A percentile compares a stretch with the other conserved stretches of the same genome.
Conservation (phyloP, 2,888 invertebrate genomes). For the Oxystoma pomonae region DNA sequence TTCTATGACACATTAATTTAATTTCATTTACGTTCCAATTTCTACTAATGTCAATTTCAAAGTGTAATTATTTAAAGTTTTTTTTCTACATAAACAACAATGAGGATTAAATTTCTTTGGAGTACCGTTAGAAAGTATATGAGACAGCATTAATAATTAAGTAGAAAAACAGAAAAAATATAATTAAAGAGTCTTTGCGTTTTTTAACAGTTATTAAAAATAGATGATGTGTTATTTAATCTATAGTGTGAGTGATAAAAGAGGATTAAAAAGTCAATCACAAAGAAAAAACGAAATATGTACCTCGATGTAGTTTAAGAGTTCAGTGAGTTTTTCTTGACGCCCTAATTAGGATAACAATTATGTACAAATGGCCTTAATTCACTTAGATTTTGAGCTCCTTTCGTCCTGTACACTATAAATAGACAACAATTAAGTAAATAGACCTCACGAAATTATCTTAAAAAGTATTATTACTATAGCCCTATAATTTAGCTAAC, state of each 20-base stretch:
- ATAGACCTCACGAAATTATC: no score
- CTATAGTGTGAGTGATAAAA: background rate
- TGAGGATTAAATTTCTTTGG: background rate
- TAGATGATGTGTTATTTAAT: background rate
- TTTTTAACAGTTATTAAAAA: background rate
- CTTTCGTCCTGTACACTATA: no score
- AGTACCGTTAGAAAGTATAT: background rate
- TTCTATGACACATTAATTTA: background rate
- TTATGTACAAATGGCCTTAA: no score
- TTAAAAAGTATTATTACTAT: no score
- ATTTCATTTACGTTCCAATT: background rate
- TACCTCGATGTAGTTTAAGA: no score
- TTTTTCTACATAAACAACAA: background rate
- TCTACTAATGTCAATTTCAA: background rate
- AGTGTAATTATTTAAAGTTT: background rate
- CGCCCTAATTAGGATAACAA: no score
- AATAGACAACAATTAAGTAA: no score
- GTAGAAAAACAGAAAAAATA: background rate
- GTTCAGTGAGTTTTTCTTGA: no score
- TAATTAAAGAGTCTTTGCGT: background rate
- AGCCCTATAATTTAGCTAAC: no score
- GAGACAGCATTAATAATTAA: background rate
- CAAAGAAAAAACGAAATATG: no score
- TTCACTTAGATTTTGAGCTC: no score
- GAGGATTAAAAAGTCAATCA: background rate